phyloP scores from a whole-genome alignment of 2,113 vertebrate species.

The Limnothrissa miodon region DNA sequence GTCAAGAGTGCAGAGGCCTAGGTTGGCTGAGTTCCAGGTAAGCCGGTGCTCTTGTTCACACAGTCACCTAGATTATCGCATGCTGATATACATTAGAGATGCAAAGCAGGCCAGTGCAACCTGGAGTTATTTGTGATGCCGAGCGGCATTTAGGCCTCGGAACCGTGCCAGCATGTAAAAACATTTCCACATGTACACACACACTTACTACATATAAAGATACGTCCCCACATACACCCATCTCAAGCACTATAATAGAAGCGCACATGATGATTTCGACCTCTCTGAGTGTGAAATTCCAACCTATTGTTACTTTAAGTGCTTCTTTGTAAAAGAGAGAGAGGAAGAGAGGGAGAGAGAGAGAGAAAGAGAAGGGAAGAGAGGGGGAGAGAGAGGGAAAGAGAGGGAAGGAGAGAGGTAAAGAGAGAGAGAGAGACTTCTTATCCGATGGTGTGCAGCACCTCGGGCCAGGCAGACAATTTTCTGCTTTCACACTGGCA shows the following conservation, averaged over 20 bases:
- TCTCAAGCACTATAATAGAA: background rate
- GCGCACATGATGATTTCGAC: background rate
- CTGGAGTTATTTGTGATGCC: too few species aligned
- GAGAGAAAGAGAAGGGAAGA: too few species aligned
- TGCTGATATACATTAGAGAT: too few species aligned
- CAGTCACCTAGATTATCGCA: too few species aligned
- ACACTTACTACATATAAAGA: background rate
- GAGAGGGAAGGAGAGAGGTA: background rate
- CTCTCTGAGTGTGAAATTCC: background rate
- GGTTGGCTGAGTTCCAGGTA: too few species aligned
- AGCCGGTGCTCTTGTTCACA: too few species aligned
- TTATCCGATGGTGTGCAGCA: background rate
- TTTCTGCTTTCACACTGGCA: background rate
- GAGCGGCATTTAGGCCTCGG: too few species aligned
- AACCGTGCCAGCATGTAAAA: too few species aligned
- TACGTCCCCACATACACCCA: background rate
- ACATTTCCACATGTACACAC: background rate
- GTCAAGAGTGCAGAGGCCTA: too few species aligned
- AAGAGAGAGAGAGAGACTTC: background rate
- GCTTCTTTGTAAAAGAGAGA: background rate
- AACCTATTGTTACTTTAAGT: background rate
- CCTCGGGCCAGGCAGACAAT: background rate
- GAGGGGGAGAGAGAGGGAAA: too few species aligned
- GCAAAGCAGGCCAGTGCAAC: too few species aligned
- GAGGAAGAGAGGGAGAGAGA: background rate